Percentiles rank a stretch among this genome's conserved stretches.
phyloP scores from a whole-genome alignment of 2,797 vertebrate species.

The Argyrosomus regius region DNA sequence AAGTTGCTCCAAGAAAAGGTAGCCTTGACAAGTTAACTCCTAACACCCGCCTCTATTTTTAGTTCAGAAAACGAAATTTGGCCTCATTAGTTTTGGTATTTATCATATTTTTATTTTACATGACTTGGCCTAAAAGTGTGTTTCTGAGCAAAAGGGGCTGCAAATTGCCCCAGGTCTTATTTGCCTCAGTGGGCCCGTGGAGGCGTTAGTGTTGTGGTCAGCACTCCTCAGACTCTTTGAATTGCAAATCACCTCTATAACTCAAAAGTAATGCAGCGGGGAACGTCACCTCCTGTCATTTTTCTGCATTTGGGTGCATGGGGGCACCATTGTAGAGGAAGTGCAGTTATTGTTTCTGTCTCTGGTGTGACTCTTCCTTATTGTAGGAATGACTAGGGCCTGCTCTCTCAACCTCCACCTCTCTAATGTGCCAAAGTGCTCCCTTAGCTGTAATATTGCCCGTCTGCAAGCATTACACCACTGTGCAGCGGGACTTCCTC shows the following conservation, averaged over 20 bases:
- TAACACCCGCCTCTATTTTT: slow-evolving; percentile 69
- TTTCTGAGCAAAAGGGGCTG: slow-evolving; percentile 77
- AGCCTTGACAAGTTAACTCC: slow-evolving; percentile 78
- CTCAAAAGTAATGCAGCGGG: slow-evolving; percentile 86
- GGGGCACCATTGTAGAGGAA: slow-evolving; percentile 80
- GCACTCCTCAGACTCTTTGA: slow-evolving; percentile 87
- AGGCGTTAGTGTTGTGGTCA: slow-evolving; percentile 86
- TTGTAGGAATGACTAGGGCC: slow-evolving; percentile 78
- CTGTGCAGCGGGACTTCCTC: slow-evolving; percentile 58
- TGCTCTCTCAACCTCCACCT: slow-evolving; percentile 76
- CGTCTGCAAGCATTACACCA: slow-evolving; percentile 67
- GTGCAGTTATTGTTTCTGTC: slow-evolving; percentile 86
- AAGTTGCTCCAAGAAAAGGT: slow-evolving; percentile 67
- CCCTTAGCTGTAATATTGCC: slow-evolving; percentile 77
- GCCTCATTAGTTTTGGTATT: slow-evolving; percentile 84
- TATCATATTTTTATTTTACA: slow-evolving; percentile 86
- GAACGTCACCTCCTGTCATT: slow-evolving; percentile 85
- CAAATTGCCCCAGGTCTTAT: slow-evolving; percentile 85
- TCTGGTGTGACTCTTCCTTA: slow-evolving; percentile 82
- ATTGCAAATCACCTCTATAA: slow-evolving; percentile 87
- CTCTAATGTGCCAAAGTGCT: slow-evolving; percentile 76
- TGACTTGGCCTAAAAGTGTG: slow-evolving; percentile 83
- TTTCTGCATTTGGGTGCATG: slow-evolving; percentile 86
- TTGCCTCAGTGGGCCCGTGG: slow-evolving; percentile 82
- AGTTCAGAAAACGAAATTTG: slow-evolving; percentile 80